Evolutionary conservation across 2,888 invertebrate genomes (phyloP).

Genomic region (Spodoptera exigua): DNA sequence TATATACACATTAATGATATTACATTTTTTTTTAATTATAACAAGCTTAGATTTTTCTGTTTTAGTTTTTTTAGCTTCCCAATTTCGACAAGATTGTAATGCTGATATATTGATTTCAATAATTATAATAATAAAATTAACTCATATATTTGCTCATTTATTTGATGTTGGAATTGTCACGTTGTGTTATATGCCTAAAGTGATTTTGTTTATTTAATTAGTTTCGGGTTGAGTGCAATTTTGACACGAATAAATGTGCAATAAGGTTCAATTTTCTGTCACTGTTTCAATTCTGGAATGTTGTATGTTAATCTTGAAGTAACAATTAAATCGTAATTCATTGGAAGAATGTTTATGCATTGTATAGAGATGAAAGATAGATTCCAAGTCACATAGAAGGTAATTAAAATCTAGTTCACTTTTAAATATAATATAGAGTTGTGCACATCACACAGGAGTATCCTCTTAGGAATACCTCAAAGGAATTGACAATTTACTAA

Average conservation of each 20-base stretch:
- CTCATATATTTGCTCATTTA: conserved; percentile 58
- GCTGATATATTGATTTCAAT: conserved; percentile 48
- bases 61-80: conserved; percentile 66
- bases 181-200: conserved; percentile 36
- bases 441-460: conserved; percentile 24
- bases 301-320: conserved; percentile 39
- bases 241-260: conserved; percentile 62
- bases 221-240: conserved; percentile 61
- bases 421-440: conserved; percentile 23
- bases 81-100: conserved; percentile 43
- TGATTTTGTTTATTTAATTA: conserved; percentile 40
- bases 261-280: conserved; percentile 29
- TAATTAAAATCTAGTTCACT: conserved; percentile 37
- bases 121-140: conserved; percentile 44
- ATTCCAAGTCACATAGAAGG: conserved; percentile 23
- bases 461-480: conserved; percentile 5
- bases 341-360: conserved; percentile 15
- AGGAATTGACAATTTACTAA: conserved; percentile 24
- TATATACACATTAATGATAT: conserved; percentile 86
- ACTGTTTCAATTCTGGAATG: conserved; percentile 50
- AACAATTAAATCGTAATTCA: conserved; percentile 33
- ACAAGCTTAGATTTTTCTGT: conserved; percentile 73
- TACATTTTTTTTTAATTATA: conserved; percentile 75
- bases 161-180: conserved; percentile 63
- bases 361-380: conserved; percentile 28